phyloP scores from a whole-genome alignment of 2,888 invertebrate genomes.

The Agonum fuliginosum region DNA sequence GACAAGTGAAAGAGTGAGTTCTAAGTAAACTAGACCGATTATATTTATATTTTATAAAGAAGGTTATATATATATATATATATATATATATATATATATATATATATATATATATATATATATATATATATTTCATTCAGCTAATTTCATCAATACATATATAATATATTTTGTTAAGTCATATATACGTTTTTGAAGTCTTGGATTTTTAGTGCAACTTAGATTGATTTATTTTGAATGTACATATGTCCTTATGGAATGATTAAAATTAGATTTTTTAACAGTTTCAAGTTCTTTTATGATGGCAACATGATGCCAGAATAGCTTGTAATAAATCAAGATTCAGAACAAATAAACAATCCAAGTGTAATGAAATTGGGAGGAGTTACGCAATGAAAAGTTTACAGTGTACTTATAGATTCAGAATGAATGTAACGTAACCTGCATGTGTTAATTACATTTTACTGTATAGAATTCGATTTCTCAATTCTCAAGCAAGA shows the following conservation, averaged over 20 bases:
- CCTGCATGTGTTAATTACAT: conserved; percentile 21
- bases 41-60: conserved; percentile 33
- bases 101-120: conserved; percentile 15
- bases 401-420: conserved; percentile 34
- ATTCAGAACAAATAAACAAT: conserved; percentile 28
- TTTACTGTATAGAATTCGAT: conserved; percentile 11
- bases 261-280: conserved; percentile 28
- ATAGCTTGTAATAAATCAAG: conserved; percentile 37
- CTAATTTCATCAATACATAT: conserved; percentile 22
- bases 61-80: background rate
- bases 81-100: conserved; percentile 7
- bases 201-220: conserved; percentile 23
- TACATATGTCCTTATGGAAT: background rate
- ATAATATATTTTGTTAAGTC: conserved; percentile 35
- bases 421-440: conserved; percentile 9
- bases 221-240: conserved; percentile 26
- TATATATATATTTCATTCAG: conserved; percentile 16
- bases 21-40: conserved; percentile 15
- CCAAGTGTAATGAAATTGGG: background rate
- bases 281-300: conserved; percentile 25
- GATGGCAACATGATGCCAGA: conserved; percentile 20
- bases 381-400: background rate
- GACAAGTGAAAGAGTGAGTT: conserved; percentile 28
- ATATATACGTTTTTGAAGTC: conserved; percentile 25
- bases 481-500: background rate